Evolutionary conservation across 2,888 invertebrate genomes (phyloP).

Genomic region (Amphipyra tragopoginis): DNA sequence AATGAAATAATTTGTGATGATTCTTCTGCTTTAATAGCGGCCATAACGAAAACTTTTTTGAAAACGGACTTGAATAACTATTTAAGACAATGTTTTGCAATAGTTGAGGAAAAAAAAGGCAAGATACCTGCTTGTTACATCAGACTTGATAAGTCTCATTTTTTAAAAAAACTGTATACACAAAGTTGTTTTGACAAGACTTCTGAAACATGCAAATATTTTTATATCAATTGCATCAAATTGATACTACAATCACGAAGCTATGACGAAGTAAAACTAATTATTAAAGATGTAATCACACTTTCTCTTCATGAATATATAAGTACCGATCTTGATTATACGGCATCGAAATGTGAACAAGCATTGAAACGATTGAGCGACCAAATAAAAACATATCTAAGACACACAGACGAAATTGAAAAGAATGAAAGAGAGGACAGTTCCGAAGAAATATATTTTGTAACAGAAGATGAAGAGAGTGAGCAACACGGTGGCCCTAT

Average conservation of each 20-base stretch:
- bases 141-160: neutral
- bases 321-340: neutral
- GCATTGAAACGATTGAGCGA: constrained; percentile 17
- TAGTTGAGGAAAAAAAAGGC: neutral
- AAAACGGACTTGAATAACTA: constrained; percentile 1
- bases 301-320: constrained; percentile 1
- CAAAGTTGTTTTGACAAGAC: constrained; percentile 1
- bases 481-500: no score
- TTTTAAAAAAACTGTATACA: constrained; percentile 1
- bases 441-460: no score
- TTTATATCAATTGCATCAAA: no score
- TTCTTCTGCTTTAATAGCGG: constrained; percentile 3
- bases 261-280: constrained; percentile 1
- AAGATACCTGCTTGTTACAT: neutral
- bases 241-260: constrained; percentile 3
- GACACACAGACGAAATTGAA: no score
- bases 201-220: constrained; percentile 10
- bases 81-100: constrained; percentile 1
- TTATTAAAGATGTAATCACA: constrained; percentile 1
- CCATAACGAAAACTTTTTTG: neutral
- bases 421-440: no score
- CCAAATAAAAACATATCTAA: no score
- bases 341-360: constrained; percentile 1
- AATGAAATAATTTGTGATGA: no score
- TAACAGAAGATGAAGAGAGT: no score